These are phyloP conservation scores for Sylvilagus floridanus DNA, from an alignment of 2,797 vertebrate species.

Conservation along the genomic window DNA sequence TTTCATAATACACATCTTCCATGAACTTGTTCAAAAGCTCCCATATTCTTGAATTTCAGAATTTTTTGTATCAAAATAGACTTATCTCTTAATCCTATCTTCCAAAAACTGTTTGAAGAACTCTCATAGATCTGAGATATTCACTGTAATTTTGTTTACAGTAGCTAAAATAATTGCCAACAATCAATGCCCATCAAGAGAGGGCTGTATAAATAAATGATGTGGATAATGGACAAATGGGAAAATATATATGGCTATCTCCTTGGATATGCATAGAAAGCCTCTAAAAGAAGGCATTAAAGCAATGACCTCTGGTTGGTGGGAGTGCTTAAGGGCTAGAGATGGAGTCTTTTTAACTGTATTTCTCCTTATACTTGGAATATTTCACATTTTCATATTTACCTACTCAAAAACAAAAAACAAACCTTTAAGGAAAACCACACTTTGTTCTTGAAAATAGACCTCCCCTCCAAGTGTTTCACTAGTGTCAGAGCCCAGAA, in stretches of 20 bases:
- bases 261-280: neutral
- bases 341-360: neutral
- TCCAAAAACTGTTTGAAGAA: no score
- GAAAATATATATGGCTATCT: neutral
- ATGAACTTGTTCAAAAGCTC: no score
- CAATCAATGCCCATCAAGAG: neutral
- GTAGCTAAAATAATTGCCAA: constrained; percentile 1
- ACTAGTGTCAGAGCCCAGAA: neutral
- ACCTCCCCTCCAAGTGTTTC: no score
- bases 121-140: neutral
- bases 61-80: no score
- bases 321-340: no score
- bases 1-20: no score
- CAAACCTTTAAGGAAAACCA: neutral
- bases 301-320: neutral
- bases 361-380: neutral
- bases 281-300: neutral
- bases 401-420: neutral
- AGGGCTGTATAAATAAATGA: constrained; percentile 39
- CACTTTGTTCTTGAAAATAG: neutral
- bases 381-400: neutral
- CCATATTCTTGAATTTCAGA: no score
- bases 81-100: no score
- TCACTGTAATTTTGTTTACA: neutral
- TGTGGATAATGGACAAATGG: neutral